Percentiles rank a stretch among this genome's conserved stretches.
These are phyloP conservation scores for Leucophora obtusa DNA, from an alignment of 2,888 invertebrate species.

Conservation along the genomic window DNA sequence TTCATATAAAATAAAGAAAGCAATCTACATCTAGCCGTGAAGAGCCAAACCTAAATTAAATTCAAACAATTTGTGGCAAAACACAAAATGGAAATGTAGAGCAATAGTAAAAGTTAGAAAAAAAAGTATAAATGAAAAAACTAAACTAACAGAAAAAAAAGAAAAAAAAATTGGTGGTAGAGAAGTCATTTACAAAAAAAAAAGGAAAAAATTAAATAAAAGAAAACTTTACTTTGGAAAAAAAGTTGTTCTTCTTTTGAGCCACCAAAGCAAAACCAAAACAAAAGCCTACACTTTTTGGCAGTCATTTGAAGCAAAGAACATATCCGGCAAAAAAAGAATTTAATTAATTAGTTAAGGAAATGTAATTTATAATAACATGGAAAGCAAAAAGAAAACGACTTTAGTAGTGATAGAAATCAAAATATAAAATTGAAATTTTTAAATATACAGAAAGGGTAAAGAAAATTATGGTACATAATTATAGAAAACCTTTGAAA, in stretches of 20 bases:
- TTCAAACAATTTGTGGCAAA: constrained; percentile 66
- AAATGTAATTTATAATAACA: constrained; percentile 65
- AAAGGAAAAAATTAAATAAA: constrained; percentile 16
- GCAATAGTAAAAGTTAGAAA: constrained; percentile 55
- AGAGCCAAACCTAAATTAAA: constrained; percentile 63
- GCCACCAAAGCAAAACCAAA: constrained; percentile 48
- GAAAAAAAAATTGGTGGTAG: constrained; percentile 44
- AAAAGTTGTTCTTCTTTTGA: constrained; percentile 28
- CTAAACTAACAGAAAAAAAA: constrained; percentile 24
- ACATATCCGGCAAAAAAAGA: constrained; percentile 57
- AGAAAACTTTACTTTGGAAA: constrained; percentile 31
- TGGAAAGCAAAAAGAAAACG: neutral
- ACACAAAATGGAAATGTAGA: constrained; percentile 64
- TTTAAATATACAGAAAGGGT: neutral
- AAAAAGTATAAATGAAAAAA: constrained; percentile 15
- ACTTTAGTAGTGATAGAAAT: neutral
- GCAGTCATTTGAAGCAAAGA: constrained; percentile 58
- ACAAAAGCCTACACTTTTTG: constrained; percentile 57
- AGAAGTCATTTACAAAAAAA: constrained; percentile 48
- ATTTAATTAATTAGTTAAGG: constrained; percentile 68
- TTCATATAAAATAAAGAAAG: constrained; percentile 49
- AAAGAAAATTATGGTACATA: no score
- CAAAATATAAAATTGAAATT: neutral
- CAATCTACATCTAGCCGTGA: constrained; percentile 25
- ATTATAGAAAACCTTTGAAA: no score